Percentiles rank a stretch among this genome's conserved stretches.
Evolutionary conservation across 2,797 vertebrate genomes (phyloP).

Genomic region (Alosa sapidissima): DNA sequence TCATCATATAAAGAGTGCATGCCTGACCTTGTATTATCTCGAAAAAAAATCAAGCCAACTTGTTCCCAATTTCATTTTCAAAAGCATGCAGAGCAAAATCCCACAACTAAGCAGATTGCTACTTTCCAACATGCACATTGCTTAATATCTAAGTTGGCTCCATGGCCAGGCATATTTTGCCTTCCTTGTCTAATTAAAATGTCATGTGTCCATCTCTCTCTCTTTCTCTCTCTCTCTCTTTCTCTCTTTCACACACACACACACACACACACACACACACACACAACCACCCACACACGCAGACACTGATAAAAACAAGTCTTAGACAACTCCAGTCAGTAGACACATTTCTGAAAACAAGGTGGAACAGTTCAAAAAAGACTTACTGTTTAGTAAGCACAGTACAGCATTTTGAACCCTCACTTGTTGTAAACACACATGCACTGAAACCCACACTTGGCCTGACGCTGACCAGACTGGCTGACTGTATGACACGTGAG

Average conservation of each 20-base stretch:
- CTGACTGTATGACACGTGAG: not conserved
- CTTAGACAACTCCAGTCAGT: no score
- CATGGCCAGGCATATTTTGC: not conserved
- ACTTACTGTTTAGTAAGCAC: no score
- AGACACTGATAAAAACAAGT: not conserved
- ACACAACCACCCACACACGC: not conserved
- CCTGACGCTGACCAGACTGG: not conserved
- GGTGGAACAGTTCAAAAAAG: no score
- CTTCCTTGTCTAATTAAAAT: not conserved
- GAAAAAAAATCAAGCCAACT: no score
- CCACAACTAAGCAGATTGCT: not conserved
- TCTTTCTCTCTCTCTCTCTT: not conserved
- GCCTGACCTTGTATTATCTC: no score
- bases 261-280: not conserved
- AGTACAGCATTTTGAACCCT: no score
- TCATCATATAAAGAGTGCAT: not conserved
- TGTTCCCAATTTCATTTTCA: not conserved
- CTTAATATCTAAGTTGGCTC: not conserved
- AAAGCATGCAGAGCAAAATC: not conserved
- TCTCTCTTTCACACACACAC: not conserved
- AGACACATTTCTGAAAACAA: no score
- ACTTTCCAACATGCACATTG: not conserved
- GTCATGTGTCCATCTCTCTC: not conserved
- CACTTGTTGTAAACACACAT: no score
- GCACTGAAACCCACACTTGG: no score